phyloP scores from a whole-genome alignment of 2,113 vertebrate species.

The Hippocampus barbouri region DNA sequence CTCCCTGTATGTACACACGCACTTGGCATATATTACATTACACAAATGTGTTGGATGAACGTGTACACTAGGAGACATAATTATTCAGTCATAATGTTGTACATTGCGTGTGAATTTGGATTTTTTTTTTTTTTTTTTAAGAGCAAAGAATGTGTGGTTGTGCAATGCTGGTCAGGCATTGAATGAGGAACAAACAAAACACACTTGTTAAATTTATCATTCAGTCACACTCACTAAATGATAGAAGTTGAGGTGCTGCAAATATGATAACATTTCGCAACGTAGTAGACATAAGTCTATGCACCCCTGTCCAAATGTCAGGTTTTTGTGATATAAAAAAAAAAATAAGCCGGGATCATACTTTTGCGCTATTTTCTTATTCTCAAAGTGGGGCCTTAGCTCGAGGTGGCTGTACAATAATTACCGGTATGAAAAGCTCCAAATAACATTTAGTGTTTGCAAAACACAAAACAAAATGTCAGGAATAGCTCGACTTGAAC shows the following conservation, averaged over 20 bases:
- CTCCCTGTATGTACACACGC: constrained; percentile 10
- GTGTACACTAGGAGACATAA: not conserved
- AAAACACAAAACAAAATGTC: no score
- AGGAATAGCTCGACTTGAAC: no score
- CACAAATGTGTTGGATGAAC: constrained; percentile 13
- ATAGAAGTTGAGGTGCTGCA: constrained; percentile 25
- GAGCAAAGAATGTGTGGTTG: not conserved
- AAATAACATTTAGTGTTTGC: no score
- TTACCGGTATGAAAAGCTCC: no score
- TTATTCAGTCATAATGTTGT: not conserved
- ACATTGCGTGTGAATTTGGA: not conserved
- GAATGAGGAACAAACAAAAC: constrained; percentile 8
- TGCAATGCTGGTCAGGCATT: constrained; percentile 1
- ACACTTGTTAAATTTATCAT: constrained; percentile 32
- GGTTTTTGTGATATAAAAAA: no score
- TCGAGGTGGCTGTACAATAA: no score
- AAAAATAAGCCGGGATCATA: no score
- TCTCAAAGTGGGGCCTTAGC: no score
- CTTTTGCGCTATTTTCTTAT: no score
- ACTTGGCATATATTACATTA: constrained; percentile 4
- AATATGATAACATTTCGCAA: constrained; percentile 12
- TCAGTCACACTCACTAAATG: constrained; percentile 33
- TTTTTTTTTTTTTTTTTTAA: not conserved
- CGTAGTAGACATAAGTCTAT: constrained; percentile 29
- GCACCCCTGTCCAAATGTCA: constrained; percentile 20